phyloP scores from a whole-genome alignment of 2,888 invertebrate genomes.

The Scelioninae gen. 2 region DNA sequence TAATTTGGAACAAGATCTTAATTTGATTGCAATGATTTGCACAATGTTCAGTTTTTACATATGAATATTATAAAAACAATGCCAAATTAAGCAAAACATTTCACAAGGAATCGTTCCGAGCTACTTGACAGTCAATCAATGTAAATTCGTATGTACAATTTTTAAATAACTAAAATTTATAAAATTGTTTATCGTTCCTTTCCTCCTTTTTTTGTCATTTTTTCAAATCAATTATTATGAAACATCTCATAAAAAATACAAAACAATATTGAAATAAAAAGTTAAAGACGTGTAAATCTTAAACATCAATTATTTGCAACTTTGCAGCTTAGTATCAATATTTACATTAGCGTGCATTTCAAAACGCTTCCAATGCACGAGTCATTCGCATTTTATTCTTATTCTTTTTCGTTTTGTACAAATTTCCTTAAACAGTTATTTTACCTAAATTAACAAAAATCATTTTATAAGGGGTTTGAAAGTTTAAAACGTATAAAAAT shows the following conservation, averaged over 20 bases:
- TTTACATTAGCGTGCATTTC: constrained; percentile 52
- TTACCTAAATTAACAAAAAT: constrained; percentile 25
- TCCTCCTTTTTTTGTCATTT: constrained; percentile 9
- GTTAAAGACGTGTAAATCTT: constrained; percentile 44
- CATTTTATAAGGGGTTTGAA: not conserved
- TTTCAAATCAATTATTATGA: constrained; percentile 41
- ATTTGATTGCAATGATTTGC: constrained; percentile 42
- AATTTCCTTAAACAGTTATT: constrained; percentile 13
- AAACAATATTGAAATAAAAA: constrained; percentile 54
- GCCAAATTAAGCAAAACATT: constrained; percentile 26
- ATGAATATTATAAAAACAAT: constrained; percentile 26
- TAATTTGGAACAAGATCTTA: constrained; percentile 45
- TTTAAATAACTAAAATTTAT: constrained; percentile 22
- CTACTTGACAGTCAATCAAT: constrained; percentile 32
- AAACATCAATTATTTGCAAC: constrained; percentile 51
- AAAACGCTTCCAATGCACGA: constrained; percentile 54
- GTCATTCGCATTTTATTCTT: too few species aligned
- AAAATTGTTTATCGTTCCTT: constrained; percentile 21
- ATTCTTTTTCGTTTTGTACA: constrained; percentile 16
- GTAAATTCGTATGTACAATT: constrained; percentile 34
- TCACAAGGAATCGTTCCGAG: constrained; percentile 6
- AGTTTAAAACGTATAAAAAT: too few species aligned
- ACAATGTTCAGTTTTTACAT: constrained; percentile 46
- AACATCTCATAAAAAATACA: constrained; percentile 56
- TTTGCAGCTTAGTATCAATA: constrained; percentile 40